Evolutionary conservation across 2,113 vertebrate species (phyloP), one percentile per base, ranked within the genome.

Genomic region (Ranitomeya imitator): DNA sequence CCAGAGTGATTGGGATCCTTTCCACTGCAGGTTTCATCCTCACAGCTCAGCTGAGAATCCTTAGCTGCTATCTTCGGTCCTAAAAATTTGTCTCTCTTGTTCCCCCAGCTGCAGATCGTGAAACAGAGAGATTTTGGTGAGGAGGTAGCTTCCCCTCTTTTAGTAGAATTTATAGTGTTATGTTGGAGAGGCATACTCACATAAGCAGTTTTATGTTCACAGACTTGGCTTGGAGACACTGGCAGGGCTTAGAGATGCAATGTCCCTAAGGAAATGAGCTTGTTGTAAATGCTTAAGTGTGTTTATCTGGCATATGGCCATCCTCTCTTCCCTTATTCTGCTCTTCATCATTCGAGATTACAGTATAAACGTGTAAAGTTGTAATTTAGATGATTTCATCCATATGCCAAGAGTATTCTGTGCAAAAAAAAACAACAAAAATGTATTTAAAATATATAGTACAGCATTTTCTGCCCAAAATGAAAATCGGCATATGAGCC

Each of bases 231-330:
- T 81, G 74, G 31, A 83, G 79, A 83, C 86, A 73, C 54, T 81
- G 86, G 54, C 65, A 88, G 55, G 79, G 86, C 67, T 81, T 73
- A 61, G 86, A 80, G 61, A 71, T 82, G 65, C 31, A 26, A 45
- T 83, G 86, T 74, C 86, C 86, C 86, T 88, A 82, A 71, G 86
- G 86, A 88, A 82, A 88, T 88, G 86, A 83, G 79, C 67, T 88
- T 88, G 86, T 81, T 88, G 86, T 67, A 83, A 82, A 73, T 82
- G 54, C 86, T 88, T 83, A 88, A 88, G 79, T 74, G 65, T 82
- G 79, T 82, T 59, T 83, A 82, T 82, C 79, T 88, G 79, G 86
- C 79, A 88, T 82, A 73, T 87, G 79, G 78, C 78, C 78, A 81
- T 87, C 79, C 79, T 83, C 60, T 82, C 52, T 63, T 82, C 73